Base-by-base conservation (phyloP, 2,113 vertebrate species). In the Plotosus lineatus region DNA sequence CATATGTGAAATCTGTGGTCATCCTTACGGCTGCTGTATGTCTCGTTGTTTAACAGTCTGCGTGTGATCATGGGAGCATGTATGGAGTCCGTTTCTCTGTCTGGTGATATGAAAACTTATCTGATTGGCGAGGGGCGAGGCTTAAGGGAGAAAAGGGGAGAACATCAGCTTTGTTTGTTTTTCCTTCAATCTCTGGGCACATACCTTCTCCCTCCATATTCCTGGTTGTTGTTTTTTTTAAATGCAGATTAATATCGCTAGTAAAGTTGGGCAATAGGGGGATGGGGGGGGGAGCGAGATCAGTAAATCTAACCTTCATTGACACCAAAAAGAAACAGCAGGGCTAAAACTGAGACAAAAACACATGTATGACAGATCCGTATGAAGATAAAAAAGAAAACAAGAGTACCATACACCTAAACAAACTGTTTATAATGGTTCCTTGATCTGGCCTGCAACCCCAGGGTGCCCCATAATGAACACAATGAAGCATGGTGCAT, bases 101-200 rank as follows among this genome's bases (percentile, higher is more conserved):
- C 1, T 26, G 55, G 72, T 36, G 72, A 81, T 55, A 75, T 68
- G 38, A 19, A 75, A 26, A 82, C 80, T 77, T 80, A 81, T 68
- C 80, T 79, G 79, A 82, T 82, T 75, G 82, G 78, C n/a, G 23
- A 42, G 26, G 44, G 42, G 84, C 77, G 63, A 26, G 72, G 82
- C 72, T 75, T 75, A 46, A 53, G 71, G 21, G 33, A 84, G 12
- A n/a, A 23, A 60, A 50, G 44, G 40, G 23, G 12, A 21, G 38
- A 31, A 42, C 65, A 77, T 10, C 55, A 31, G 65, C 53, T 63
- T 33, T 58, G 23, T 38, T 17, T 76, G 8, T 44, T 31, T 23
- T 19, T 12, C 6, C 26, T 42, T 44, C 8, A 56, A 28, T 66
- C 36, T 40, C 17, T 66, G 10, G 33, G 36, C 4, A 40, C 9